Conservation (phyloP, 2,797 vertebrate species). For the Darevskia nairensis region DNA sequence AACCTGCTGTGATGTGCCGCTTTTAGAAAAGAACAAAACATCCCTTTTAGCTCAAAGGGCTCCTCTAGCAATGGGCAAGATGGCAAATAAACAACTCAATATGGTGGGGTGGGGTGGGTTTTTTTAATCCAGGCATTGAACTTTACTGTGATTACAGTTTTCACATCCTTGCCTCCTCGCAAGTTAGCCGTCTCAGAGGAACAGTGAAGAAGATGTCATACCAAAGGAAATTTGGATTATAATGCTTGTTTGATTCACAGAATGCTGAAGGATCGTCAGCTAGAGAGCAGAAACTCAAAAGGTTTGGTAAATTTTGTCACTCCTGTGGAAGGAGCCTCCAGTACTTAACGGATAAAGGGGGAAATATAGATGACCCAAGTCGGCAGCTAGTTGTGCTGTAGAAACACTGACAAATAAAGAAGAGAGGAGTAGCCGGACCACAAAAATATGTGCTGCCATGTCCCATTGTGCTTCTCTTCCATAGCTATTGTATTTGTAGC, state of each 20-base stretch:
- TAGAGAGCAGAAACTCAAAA: neutral
- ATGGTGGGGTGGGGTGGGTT: too few relatives aligned
- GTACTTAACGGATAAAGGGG: neutral
- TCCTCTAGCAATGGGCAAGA: neutral
- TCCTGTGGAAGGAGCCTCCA: neutral
- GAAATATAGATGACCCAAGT: too few relatives aligned
- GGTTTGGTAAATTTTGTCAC: neutral
- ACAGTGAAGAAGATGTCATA: constrained; percentile 18
- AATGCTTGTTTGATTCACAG: neutral
- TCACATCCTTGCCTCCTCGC: neutral
- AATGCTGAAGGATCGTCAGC: neutral
- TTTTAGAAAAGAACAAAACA: constrained; percentile 21
- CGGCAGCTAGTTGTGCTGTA: neutral
- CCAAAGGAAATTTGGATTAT: constrained; percentile 17
- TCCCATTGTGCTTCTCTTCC: neutral
- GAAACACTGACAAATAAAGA: neutral
- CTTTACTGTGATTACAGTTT: neutral
- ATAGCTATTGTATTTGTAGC: neutral
- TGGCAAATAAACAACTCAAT: neutral
- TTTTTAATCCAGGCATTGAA: neutral
- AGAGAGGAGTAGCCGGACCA: too few relatives aligned
- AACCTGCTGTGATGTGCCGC: constrained; percentile 15
- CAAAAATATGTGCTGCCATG: too few relatives aligned
- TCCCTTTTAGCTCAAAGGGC: neutral
- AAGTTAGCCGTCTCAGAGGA: constrained; percentile 1